These are phyloP conservation scores for Thamnophis elegans DNA, from an alignment of 2,797 vertebrate genomes.

Conservation along the genomic window DNA sequence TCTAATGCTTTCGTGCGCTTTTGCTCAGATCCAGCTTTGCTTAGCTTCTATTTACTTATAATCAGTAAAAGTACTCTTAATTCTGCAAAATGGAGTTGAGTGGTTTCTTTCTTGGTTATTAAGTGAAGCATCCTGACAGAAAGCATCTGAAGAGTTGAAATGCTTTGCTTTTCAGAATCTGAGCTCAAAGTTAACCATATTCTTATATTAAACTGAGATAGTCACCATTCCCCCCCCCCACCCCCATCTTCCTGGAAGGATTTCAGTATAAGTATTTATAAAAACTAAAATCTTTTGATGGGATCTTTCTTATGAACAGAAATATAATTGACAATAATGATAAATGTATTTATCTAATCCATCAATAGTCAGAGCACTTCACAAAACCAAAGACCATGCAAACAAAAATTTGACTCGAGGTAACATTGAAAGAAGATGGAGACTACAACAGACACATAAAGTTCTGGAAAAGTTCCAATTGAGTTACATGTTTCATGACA, in stretches of 20 bases:
- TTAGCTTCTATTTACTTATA: too few species aligned
- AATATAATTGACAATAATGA: not conserved
- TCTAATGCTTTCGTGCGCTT: too few species aligned
- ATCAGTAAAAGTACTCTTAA: too few species aligned
- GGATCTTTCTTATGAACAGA: not conserved
- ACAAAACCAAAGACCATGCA: not conserved
- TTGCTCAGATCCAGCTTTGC: too few species aligned
- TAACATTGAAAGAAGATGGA: not conserved
- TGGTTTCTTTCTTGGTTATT: too few species aligned
- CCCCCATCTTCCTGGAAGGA: not conserved
- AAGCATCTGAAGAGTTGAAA: not conserved
- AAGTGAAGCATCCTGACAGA: too few species aligned
- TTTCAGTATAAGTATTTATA: not conserved
- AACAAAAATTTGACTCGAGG: not conserved
- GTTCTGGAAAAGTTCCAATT: not conserved
- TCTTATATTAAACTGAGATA: not conserved
- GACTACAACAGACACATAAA: not conserved
- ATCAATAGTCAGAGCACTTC: not conserved
- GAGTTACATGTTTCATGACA: not conserved
- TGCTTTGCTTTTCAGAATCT: not conserved
- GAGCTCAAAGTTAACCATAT: not conserved
- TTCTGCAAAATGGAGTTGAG: too few species aligned
- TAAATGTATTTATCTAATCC: not conserved
- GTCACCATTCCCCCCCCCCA: not conserved
- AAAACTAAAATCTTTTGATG: not conserved